phyloP scores from a whole-genome alignment of 2,797 vertebrate species.

The Pangasius macronema region DNA sequence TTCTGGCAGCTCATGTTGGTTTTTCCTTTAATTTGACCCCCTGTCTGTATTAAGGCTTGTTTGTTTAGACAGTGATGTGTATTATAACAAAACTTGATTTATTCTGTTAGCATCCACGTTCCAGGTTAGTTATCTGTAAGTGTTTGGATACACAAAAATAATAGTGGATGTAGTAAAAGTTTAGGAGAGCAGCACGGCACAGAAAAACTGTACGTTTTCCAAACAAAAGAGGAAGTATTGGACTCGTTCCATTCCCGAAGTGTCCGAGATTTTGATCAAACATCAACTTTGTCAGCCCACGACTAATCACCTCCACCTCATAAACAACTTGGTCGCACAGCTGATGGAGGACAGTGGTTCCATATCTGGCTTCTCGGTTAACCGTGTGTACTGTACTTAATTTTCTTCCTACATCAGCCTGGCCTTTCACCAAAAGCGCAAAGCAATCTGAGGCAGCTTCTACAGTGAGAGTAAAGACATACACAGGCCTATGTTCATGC shows the following conservation, averaged over 20 bases:
- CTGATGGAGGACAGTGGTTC: not conserved
- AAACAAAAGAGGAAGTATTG: too few relatives aligned
- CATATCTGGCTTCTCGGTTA: not conserved
- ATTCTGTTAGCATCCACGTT: not conserved
- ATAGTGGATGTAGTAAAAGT: not conserved
- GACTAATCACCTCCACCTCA: not conserved
- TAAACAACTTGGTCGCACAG: not conserved
- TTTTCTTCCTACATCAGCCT: not conserved
- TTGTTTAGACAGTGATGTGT: not conserved
- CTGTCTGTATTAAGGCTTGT: not conserved
- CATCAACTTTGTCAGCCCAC: too few relatives aligned
- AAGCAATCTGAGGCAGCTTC: not conserved
- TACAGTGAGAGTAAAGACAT: constrained; percentile 5
- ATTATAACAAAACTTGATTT: not conserved
- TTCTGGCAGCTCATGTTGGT: not conserved
- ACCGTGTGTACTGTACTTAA: not conserved
- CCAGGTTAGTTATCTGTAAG: not conserved
- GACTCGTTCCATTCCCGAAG: too few relatives aligned
- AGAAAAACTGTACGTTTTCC: not conserved
- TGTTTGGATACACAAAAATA: not conserved
- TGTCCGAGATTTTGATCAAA: too few relatives aligned
- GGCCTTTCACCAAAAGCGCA: not conserved
- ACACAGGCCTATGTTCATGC: constrained; percentile 66
- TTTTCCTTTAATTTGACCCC: not conserved
- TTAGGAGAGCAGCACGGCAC: not conserved